Evolutionary conservation across 2,888 invertebrate genomes (phyloP).

Genomic region (Ophraella communa): DNA sequence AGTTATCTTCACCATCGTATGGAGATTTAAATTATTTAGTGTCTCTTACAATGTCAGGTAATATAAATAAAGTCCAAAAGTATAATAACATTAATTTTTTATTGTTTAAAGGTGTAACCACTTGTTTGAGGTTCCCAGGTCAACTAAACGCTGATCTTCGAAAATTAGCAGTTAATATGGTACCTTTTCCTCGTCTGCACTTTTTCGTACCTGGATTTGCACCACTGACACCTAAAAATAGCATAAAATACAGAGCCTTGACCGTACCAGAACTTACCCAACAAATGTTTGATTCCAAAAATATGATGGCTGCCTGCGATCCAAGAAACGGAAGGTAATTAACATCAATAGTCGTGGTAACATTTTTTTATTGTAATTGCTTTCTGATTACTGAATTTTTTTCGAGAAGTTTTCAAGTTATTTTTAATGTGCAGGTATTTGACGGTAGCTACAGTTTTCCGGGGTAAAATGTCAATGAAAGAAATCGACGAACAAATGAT

Average conservation of each 20-base stretch:
- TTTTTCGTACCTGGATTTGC: constrained; percentile 98
- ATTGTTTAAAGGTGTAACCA: constrained; percentile 86
- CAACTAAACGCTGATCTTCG: constrained; percentile 92
- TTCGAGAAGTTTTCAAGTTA: background rate
- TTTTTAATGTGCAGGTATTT: constrained; percentile 1
- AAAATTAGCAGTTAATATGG: constrained; percentile 95
- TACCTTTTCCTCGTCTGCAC: constrained; percentile 94
- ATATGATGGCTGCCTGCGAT: constrained; percentile 81
- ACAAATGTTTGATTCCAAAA: constrained; percentile 80
- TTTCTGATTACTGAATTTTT: too few species aligned
- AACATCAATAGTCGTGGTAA: too few species aligned
- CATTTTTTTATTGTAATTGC: too few species aligned
- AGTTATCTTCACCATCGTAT: constrained; percentile 80
- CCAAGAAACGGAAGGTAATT: constrained; percentile 72
- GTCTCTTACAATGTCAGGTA: constrained; percentile 75
- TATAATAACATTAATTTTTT: too few species aligned
- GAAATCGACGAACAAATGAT: constrained; percentile 81
- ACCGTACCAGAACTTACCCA: constrained; percentile 79
- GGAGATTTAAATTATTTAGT: constrained; percentile 90
- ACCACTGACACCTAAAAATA: constrained; percentile 87
- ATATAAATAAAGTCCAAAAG: too few species aligned
- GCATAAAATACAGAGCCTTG: constrained; percentile 75
- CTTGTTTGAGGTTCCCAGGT: constrained; percentile 87
- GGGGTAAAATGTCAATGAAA: constrained; percentile 75
- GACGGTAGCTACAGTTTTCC: constrained; percentile 72